Conservation (phyloP, 2,113 vertebrate genomes). For the Zapornia atra region DNA sequence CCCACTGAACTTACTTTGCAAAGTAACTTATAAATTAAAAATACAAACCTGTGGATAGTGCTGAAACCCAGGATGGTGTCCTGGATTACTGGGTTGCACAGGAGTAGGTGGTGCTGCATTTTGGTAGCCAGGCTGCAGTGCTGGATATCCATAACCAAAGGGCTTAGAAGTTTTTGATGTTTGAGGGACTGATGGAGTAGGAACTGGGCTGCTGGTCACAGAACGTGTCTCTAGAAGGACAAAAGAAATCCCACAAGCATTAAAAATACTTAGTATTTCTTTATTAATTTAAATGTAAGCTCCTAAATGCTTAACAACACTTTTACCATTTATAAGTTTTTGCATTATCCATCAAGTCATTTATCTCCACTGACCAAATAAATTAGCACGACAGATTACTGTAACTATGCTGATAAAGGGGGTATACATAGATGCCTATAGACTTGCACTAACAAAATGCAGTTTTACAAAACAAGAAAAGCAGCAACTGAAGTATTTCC, state of each 20-base stretch:
- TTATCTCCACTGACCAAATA: background rate
- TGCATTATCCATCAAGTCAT: background rate
- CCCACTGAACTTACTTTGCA: background rate
- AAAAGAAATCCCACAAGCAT: background rate
- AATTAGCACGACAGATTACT: background rate
- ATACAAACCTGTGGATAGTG: constrained; percentile 80
- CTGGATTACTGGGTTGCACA: constrained; percentile 70
- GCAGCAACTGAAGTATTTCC: background rate
- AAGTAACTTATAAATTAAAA: background rate
- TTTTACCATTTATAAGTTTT: background rate
- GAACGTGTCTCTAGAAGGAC: constrained; percentile 71
- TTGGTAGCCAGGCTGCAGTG: constrained; percentile 86
- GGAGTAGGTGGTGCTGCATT: constrained; percentile 75
- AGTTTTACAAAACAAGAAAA: background rate
- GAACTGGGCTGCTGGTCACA: constrained; percentile 72
- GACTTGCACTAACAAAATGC: background rate
- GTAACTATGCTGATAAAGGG: background rate
- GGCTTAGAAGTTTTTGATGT: constrained; percentile 79
- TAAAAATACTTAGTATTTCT: background rate
- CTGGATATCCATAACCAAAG: constrained; percentile 88
- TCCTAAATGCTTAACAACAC: background rate
- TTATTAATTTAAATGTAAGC: background rate
- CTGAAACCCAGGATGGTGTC: constrained; percentile 77
- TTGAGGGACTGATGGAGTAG: constrained; percentile 72
- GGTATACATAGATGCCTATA: background rate